Conservation (phyloP, 2,888 invertebrate species). For the Tachina fera region DNA sequence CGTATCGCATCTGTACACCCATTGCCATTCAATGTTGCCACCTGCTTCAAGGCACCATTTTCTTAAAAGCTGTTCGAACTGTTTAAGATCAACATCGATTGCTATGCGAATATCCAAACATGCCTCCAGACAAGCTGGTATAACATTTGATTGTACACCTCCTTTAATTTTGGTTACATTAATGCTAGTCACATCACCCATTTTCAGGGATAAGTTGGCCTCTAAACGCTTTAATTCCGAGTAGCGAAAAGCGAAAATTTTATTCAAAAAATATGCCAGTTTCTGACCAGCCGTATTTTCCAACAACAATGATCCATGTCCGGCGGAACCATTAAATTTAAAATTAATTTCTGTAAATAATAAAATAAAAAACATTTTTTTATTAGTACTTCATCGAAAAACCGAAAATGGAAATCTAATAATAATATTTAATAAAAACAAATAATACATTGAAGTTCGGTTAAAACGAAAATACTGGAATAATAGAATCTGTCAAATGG, state of each 20-base stretch:
- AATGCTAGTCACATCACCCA: constrained; percentile 89
- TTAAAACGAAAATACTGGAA: too few relatives aligned
- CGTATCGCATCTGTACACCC: constrained; percentile 75
- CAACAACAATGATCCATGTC: constrained; percentile 89
- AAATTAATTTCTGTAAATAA: constrained; percentile 84
- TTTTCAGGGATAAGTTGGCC: constrained; percentile 82
- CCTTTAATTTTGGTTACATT: constrained; percentile 89
- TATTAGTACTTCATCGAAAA: not conserved
- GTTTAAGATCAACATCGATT: constrained; percentile 84
- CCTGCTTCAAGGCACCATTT: constrained; percentile 88
- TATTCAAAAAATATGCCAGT: constrained; percentile 85
- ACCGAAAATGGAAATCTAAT: too few relatives aligned
- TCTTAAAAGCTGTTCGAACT: constrained; percentile 85
- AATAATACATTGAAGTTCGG: too few relatives aligned
- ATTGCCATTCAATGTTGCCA: constrained; percentile 87
- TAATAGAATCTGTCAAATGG: too few relatives aligned
- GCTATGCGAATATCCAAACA: constrained; percentile 87
- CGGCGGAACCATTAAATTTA: constrained; percentile 87
- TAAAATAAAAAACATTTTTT: not conserved
- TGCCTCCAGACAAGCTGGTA: constrained; percentile 90
- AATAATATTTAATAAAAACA: too few relatives aligned
- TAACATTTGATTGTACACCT: constrained; percentile 91
- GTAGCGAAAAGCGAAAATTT: constrained; percentile 86
- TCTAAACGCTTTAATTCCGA: constrained; percentile 84
- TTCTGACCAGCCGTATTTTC: constrained; percentile 89